A percentile compares a stretch with the other conserved stretches of the same genome.
Conservation (phyloP, 2,888 invertebrate genomes). For the Pristionchus arcanus region DNA sequence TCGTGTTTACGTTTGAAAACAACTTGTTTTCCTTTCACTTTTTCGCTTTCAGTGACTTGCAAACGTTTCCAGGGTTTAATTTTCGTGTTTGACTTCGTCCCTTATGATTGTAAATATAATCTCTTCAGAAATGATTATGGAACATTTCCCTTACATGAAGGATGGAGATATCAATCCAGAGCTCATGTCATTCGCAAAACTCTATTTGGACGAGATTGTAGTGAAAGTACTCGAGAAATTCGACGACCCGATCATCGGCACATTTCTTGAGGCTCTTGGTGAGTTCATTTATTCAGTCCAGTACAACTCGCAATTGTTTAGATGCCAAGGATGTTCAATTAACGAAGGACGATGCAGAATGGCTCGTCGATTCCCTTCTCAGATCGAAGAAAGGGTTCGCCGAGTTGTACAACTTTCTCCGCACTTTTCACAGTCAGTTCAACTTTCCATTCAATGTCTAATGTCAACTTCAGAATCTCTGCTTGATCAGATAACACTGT, state of each 20-base stretch:
- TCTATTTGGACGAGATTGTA: slow-evolving; percentile 30
- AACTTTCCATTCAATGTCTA: background rate
- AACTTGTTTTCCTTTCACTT: background rate
- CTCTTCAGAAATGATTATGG: background rate
- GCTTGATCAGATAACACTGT: background rate
- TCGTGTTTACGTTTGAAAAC: too few relatives aligned
- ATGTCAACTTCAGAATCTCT: background rate
- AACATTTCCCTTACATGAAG: background rate
- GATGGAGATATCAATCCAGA: slow-evolving; percentile 21
- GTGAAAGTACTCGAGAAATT: background rate
- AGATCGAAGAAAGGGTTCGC: background rate
- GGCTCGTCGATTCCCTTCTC: background rate
- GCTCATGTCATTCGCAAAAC: background rate
- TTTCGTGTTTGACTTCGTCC: background rate
- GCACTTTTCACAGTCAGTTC: background rate
- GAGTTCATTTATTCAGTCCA: background rate
- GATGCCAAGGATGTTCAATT: background rate
- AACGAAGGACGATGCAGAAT: slow-evolving; percentile 17
- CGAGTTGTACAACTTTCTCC: background rate
- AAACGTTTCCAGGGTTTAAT: background rate
- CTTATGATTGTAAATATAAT: background rate
- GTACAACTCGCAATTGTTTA: background rate
- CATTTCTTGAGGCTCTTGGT: slow-evolving; percentile 6
- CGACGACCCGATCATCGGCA: background rate
- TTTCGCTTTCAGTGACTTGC: background rate